These are phyloP conservation scores for Leptarthrus brevirostris DNA, from an alignment of 2,888 invertebrate genomes.

Conservation along the genomic window DNA sequence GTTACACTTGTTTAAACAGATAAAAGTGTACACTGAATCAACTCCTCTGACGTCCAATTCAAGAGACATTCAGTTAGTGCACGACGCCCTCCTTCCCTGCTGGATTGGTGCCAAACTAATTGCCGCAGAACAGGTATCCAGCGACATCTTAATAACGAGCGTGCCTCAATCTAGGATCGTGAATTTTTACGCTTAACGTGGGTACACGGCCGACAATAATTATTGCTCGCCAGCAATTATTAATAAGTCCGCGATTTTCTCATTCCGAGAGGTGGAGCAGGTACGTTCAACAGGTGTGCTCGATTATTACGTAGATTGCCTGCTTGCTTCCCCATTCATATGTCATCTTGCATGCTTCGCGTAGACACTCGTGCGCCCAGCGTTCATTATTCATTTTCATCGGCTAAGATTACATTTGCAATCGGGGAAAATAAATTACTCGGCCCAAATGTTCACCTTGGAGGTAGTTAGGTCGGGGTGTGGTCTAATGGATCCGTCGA, in stretches of 20 bases:
- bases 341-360: constrained; percentile 8
- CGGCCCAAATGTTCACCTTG: constrained; percentile 13
- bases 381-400: constrained; percentile 20
- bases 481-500: constrained; percentile 6
- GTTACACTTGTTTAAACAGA: neutral
- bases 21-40: no score
- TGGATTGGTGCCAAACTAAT: constrained; percentile 31
- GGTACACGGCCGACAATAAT: constrained; percentile 20
- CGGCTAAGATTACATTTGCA: constrained; percentile 3
- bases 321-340: constrained; percentile 28
- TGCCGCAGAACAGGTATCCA: constrained; percentile 22
- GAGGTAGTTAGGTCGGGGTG: constrained; percentile 1
- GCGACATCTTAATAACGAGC: constrained; percentile 26
- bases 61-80: neutral
- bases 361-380: constrained; percentile 23
- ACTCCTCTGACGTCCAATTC: neutral
- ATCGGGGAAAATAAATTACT: constrained; percentile 29
- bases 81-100: neutral
- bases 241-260: constrained; percentile 9
- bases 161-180: neutral
- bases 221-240: constrained; percentile 15
- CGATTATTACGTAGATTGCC: neutral
- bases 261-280: neutral
- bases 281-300: constrained; percentile 18
- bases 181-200: constrained; percentile 10